phyloP scores from a whole-genome alignment of 1,140 invertebrate species.

The Drosophila ambigua region DNA sequence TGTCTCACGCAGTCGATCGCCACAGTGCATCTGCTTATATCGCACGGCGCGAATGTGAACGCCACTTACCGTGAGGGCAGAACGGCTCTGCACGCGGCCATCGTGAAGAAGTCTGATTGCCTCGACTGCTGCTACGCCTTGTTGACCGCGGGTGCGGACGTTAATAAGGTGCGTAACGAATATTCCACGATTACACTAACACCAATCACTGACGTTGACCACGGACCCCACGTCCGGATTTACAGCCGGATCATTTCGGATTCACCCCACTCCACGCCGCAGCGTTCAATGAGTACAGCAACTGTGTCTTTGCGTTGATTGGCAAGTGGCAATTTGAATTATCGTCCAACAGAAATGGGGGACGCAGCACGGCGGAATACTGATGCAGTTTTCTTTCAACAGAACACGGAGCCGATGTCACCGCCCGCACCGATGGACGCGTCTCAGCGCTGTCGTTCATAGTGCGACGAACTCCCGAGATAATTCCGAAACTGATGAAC shows the following conservation, averaged over 20 bases:
- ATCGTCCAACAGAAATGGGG: neutral
- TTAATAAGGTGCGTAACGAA: conserved; percentile 86
- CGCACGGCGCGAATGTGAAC: conserved; percentile 86
- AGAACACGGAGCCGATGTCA: conserved; percentile 92
- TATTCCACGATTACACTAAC: too few relatives aligned
- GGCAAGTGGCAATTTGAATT: conserved; percentile 73
- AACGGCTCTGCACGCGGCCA: conserved; percentile 91
- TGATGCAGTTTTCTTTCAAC: neutral
- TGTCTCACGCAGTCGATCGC: conserved; percentile 90
- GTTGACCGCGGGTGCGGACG: conserved; percentile 88
- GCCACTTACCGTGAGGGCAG: conserved; percentile 88
- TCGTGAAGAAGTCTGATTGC: conserved; percentile 89
- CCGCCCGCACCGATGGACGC: conserved; percentile 90
- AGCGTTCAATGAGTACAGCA: conserved; percentile 92
- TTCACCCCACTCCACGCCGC: conserved; percentile 93
- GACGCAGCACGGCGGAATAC: too few relatives aligned
- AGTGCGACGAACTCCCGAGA: conserved; percentile 91
- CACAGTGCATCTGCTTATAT: conserved; percentile 88
- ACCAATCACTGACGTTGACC: too few relatives aligned
- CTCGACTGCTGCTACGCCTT: conserved; percentile 89
- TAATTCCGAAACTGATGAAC: conserved; percentile 88
- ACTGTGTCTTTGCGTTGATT: conserved; percentile 90
- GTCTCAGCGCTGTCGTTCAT: conserved; percentile 92
- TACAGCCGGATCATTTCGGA: conserved; percentile 88
- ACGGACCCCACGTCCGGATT: neutral